Base-by-base conservation (phyloP, 1,140 invertebrate genomes). In the Cyrtorhinus lividipennis region DNA sequence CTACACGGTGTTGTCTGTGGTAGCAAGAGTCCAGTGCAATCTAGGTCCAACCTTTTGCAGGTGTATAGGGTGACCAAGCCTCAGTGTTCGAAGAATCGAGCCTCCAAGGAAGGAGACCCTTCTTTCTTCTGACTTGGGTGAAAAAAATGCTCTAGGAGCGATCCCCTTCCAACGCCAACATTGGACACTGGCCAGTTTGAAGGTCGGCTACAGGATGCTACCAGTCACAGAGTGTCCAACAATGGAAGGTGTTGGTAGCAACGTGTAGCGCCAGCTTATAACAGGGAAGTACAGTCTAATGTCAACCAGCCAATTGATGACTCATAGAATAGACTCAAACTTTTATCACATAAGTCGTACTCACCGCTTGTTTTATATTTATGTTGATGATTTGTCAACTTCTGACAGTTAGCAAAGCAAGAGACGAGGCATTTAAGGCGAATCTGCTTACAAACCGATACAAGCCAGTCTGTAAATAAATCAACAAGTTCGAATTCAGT, bases 361-460 rank as follows among this genome's bases (percentile, higher is more conserved):
- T 12, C 20, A 53, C 48, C 48, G 48, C 48, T 53, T 53, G 10
- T 3, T 5, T 53, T 53, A 20, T 53, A 53, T 53, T 53, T 53
- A 53, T 53, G 20, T 53, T 53, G 48, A 53, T 53, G 48, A 22
- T 53, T 53, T 53, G 48, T 15, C 48, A 58, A 58, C 25, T 58
- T 58, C 23, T 58, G 56, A 24, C 56, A 58, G 25, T 22, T 58
- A 13, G 56, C 5, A 58, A 58, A 58, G 56, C 56, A 58, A 58
- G 56, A 58, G 22, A 58, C 56, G 25, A 58, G 56, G 56, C 56
- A 58, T 58, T 58, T 58, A 58, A 58, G 25, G 25, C 56, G 56
- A 24, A 58, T 26, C 56, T 58, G 23, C 24, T 58, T 58, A 58
- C 56, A 58, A 25, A 58, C 13, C 13, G 56, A 58, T 26, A 58